These are phyloP conservation scores for Ctenodactylus gundi DNA, from an alignment of 2,113 vertebrate genomes.

Conservation along the genomic window DNA sequence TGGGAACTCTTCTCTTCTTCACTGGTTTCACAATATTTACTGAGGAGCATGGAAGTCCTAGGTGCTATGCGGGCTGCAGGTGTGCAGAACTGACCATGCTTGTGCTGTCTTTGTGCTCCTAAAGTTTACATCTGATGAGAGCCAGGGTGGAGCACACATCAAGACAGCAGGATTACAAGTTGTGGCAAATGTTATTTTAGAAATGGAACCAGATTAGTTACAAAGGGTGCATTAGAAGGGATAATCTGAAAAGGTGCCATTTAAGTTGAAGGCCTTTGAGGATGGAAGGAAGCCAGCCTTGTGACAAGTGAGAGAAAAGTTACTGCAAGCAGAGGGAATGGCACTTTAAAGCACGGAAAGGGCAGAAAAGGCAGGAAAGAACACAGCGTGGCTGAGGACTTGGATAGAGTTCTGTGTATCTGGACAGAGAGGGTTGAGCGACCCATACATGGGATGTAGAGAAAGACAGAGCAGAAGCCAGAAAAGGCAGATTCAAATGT, in stretches of 20 bases:
- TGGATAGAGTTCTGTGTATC: neutral
- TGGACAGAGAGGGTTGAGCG: neutral
- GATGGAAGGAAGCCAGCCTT: neutral
- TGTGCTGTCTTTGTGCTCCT: neutral
- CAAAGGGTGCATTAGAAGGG: neutral
- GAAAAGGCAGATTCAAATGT: neutral
- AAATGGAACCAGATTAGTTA: neutral
- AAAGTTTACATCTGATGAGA: neutral
- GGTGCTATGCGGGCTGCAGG: neutral
- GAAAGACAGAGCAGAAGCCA: neutral
- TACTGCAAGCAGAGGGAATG: neutral
- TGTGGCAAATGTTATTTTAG: neutral
- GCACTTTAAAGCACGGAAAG: neutral
- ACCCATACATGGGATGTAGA: neutral
- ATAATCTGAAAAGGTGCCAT: neutral
- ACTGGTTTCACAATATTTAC: neutral
- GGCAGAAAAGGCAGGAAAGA: neutral
- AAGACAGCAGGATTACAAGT: neutral
- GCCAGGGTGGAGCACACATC: neutral
- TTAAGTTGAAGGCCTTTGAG: neutral
- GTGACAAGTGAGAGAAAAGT: neutral
- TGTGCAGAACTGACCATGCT: neutral
- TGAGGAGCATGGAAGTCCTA: neutral
- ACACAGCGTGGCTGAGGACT: neutral
- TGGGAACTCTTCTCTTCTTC: neutral